These are phyloP conservation scores for Tetrax tetrax DNA, from an alignment of 2,113 vertebrate genomes.

Conservation along the genomic window DNA sequence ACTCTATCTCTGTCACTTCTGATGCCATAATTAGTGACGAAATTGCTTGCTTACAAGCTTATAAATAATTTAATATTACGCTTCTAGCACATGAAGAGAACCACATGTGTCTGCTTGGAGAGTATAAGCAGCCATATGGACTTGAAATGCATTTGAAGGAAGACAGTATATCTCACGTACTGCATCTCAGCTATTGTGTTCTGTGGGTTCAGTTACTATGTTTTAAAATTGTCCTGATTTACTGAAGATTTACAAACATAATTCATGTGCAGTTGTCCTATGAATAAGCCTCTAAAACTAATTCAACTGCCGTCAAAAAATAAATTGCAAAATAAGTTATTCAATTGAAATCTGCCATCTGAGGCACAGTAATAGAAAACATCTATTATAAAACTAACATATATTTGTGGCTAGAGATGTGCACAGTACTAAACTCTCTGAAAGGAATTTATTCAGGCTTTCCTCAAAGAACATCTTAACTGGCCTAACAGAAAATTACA, in stretches of 20 bases:
- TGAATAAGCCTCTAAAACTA: slow-evolving; percentile 55
- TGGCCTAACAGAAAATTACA: slow-evolving; percentile 65
- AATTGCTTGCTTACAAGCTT: slow-evolving; percentile 19
- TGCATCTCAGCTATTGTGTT: slow-evolving; percentile 7
- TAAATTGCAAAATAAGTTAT: slow-evolving; percentile 66
- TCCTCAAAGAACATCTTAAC: slow-evolving; percentile 65
- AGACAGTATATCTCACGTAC: neutral
- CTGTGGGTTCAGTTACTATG: slow-evolving; percentile 31
- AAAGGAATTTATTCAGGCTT: slow-evolving; percentile 51
- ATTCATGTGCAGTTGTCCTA: slow-evolving; percentile 41
- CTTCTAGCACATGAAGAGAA: neutral
- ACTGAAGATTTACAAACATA: slow-evolving; percentile 43
- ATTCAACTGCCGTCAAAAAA: slow-evolving; percentile 58
- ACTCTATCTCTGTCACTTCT: neutral
- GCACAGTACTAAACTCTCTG: slow-evolving; percentile 53
- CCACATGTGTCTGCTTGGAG: neutral
- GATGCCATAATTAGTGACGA: slow-evolving; percentile 16
- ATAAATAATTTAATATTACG: neutral
- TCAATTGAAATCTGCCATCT: slow-evolving; percentile 62
- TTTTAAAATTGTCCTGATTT: slow-evolving; percentile 59
- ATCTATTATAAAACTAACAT: slow-evolving; percentile 65
- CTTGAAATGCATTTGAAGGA: neutral
- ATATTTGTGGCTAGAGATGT: slow-evolving; percentile 46
- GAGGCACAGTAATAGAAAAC: slow-evolving; percentile 46
- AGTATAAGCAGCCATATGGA: neutral